phyloP scores from a whole-genome alignment of 2,888 invertebrate species.

The Julus scandinavius region DNA sequence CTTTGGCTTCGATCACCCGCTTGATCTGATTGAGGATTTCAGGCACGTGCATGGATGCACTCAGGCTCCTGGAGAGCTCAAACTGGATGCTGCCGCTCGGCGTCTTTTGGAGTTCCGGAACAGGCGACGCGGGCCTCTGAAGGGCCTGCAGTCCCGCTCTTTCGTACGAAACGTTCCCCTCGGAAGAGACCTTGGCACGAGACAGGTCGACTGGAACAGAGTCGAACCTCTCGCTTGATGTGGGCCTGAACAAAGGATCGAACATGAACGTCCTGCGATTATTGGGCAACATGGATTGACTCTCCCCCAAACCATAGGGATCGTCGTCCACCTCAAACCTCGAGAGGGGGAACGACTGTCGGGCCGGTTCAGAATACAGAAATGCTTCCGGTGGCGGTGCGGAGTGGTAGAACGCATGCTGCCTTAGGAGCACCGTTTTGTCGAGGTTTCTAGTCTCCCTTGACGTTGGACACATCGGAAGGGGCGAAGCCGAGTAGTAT shows the following conservation, averaged over 20 bases:
- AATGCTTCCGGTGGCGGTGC: background rate
- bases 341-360: slow-evolving; percentile 23
- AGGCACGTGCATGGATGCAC: slow-evolving; percentile 81
- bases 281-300: background rate
- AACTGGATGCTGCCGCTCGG: slow-evolving; percentile 74
- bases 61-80: slow-evolving; percentile 78
- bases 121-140: slow-evolving; percentile 20
- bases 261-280: background rate
- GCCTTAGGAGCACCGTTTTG: slow-evolving; percentile 31
- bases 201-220: slow-evolving; percentile 72
- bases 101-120: slow-evolving; percentile 63
- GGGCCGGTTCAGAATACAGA: background rate
- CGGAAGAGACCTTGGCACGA: slow-evolving; percentile 72
- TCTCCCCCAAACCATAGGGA: background rate
- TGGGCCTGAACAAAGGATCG: background rate
- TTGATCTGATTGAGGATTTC: slow-evolving; percentile 82
- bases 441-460: slow-evolving; percentile 46
- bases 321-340: background rate
- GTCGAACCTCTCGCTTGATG: slow-evolving; percentile 31
- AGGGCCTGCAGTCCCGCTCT: background rate
- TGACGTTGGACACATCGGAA: background rate
- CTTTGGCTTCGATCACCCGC: slow-evolving; percentile 80
- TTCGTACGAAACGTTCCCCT: background rate
- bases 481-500: background rate
- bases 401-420: slow-evolving; percentile 42